phyloP scores from a whole-genome alignment of 2,888 invertebrate species.

The Orthosia gracilis region DNA sequence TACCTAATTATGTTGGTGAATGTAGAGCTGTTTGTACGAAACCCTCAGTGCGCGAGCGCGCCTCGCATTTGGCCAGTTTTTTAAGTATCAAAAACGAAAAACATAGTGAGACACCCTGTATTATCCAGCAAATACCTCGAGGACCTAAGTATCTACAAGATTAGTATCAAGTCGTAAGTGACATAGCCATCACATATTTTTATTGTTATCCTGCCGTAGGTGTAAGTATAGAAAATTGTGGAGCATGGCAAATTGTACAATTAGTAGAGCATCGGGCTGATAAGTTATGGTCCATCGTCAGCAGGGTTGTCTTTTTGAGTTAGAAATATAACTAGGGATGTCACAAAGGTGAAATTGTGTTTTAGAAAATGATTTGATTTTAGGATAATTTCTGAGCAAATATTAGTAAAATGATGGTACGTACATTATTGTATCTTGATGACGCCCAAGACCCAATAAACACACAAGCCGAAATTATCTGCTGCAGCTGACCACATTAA shows the following conservation, averaged over 20 bases:
- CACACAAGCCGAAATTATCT: neutral
- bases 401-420: neutral
- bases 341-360: neutral
- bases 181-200: slow-evolving; percentile 59
- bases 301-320: slow-evolving; percentile 39
- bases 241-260: slow-evolving; percentile 67
- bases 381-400: neutral
- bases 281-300: slow-evolving; percentile 54
- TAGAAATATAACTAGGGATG: neutral
- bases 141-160: slow-evolving; percentile 12
- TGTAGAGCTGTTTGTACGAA: too few relatives aligned
- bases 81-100: too few relatives aligned
- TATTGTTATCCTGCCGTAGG: slow-evolving; percentile 63
- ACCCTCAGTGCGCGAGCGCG: too few relatives aligned
- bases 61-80: too few relatives aligned
- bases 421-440: too few relatives aligned
- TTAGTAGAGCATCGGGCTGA: slow-evolving; percentile 63
- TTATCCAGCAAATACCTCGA: slow-evolving; percentile 26
- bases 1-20: too few relatives aligned
- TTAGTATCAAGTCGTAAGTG: slow-evolving; percentile 47
- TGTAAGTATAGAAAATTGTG: slow-evolving; percentile 61
- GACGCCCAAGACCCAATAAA: too few relatives aligned
- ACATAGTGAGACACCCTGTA: too few relatives aligned
- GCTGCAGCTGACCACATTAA: too few relatives aligned
- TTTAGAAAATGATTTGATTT: neutral